These are phyloP conservation scores for Pterocles burchelli DNA, from an alignment of 2,113 vertebrate genomes.

Conservation along the genomic window DNA sequence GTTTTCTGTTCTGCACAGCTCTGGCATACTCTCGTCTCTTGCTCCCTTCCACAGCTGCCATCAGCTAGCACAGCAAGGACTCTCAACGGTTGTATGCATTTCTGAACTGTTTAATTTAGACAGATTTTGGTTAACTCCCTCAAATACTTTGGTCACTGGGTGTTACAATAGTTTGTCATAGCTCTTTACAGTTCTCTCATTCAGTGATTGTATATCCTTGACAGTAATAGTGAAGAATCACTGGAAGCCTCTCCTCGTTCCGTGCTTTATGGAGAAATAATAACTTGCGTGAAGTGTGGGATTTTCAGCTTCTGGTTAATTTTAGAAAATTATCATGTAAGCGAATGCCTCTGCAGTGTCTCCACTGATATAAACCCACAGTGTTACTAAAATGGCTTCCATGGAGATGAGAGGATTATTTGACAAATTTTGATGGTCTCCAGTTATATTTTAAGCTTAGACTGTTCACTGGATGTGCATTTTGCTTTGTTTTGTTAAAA, in stretches of 20 bases:
- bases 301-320: background rate
- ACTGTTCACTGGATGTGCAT: background rate
- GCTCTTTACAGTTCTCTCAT: background rate
- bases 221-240: background rate
- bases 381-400: background rate
- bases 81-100: background rate
- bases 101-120: background rate
- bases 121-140: background rate
- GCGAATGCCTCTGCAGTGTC: background rate
- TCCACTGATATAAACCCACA: background rate
- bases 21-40: background rate
- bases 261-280: background rate
- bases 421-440: background rate
- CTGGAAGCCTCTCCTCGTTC: background rate
- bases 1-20: background rate
- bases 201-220: background rate
- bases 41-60: background rate
- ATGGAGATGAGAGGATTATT: background rate
- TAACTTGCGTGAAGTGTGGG: background rate
- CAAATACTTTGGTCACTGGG: background rate
- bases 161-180: background rate
- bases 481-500: background rate
- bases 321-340: background rate
- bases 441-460: background rate
- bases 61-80: background rate